phyloP scores from a whole-genome alignment of 2,888 invertebrate species.

The Masnerella sp. region DNA sequence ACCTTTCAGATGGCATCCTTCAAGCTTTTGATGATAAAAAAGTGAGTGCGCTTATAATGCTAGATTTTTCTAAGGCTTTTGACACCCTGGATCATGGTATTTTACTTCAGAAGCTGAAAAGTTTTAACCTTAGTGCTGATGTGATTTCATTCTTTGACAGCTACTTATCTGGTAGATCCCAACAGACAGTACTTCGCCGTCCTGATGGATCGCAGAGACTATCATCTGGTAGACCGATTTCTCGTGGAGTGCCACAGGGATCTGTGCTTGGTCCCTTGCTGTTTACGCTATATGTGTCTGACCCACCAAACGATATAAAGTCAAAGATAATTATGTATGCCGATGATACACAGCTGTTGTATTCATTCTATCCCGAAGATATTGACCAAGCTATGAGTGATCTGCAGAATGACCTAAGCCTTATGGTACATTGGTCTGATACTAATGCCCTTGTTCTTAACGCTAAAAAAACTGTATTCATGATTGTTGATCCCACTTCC shows the following conservation, averaged over 20 bases:
- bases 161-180: no score
- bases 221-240: background rate
- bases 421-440: no score
- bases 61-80: conserved; percentile 1
- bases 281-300: background rate
- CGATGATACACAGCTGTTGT: background rate
- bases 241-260: background rate
- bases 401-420: no score
- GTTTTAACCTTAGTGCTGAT: background rate
- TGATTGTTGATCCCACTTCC: no score
- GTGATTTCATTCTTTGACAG: background rate
- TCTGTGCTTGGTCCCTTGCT: background rate
- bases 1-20: background rate
- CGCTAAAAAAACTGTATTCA: no score
- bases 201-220: background rate
- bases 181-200: background rate
- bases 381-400: background rate
- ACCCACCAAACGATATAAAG: background rate
- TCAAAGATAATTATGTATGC: background rate
- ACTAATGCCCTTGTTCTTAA: no score
- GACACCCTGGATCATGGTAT: background rate
- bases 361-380: background rate
- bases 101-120: background rate
- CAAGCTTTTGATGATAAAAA: background rate
- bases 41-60: background rate